Evolutionary conservation across 2,888 invertebrate genomes (phyloP).

Genomic region (Parochlus steinenii): DNA sequence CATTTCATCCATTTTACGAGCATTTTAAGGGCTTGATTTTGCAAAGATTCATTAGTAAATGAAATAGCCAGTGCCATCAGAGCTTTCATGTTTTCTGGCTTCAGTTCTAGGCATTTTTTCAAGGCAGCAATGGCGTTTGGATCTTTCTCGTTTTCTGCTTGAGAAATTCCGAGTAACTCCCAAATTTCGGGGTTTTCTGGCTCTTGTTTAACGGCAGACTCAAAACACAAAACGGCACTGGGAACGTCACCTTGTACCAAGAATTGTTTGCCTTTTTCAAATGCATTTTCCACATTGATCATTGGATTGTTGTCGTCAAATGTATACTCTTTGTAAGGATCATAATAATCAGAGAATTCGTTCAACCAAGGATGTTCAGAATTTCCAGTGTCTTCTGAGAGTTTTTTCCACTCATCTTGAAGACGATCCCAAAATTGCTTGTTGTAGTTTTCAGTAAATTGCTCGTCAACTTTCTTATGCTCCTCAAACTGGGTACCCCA

Average conservation of each 20-base stretch:
- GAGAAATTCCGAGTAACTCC: constrained; percentile 76
- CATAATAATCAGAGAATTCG: constrained; percentile 43
- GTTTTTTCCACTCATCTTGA: constrained; percentile 63
- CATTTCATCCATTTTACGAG: constrained; percentile 61
- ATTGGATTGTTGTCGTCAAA: constrained; percentile 79
- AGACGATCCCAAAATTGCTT: constrained; percentile 43
- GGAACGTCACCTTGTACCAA: constrained; percentile 80
- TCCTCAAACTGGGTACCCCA: constrained; percentile 48
- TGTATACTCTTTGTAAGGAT: constrained; percentile 52
- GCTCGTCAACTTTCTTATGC: constrained; percentile 26
- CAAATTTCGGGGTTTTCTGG: constrained; percentile 67
- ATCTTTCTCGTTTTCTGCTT: constrained; percentile 97
- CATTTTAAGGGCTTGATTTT: constrained; percentile 72
- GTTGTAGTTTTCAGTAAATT: constrained; percentile 43
- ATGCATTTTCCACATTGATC: constrained; percentile 54
- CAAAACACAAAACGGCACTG: constrained; percentile 90
- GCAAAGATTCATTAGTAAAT: constrained; percentile 90
- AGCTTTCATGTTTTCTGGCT: constrained; percentile 64
- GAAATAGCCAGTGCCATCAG: constrained; percentile 84
- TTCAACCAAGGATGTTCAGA: constrained; percentile 53
- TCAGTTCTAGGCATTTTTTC: constrained; percentile 63
- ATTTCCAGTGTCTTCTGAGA: constrained; percentile 34
- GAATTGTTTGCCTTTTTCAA: constrained; percentile 71
- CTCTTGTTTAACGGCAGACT: constrained; percentile 78
- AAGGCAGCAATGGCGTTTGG: constrained; percentile 83